These are phyloP conservation scores for Perithous albicinctus DNA, from an alignment of 2,888 invertebrate species.

Conservation along the genomic window DNA sequence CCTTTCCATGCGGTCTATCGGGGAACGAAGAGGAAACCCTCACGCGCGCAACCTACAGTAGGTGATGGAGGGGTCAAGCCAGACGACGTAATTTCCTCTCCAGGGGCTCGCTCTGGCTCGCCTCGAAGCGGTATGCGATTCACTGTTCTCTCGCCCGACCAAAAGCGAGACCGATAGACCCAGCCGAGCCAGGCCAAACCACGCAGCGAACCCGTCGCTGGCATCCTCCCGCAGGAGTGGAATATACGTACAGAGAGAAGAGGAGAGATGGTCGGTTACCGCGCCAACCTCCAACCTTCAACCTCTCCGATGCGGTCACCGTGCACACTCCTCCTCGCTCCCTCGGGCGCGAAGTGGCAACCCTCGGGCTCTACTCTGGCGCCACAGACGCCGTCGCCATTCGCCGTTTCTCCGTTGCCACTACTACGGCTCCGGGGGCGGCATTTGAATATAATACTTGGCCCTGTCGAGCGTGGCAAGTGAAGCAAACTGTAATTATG, in stretches of 20 bases:
- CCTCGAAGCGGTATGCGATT: conserved; percentile 72
- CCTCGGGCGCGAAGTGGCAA: conserved; percentile 65
- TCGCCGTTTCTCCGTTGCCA: conserved; percentile 70
- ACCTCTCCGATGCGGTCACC: conserved; percentile 67
- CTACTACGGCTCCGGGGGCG: conserved; percentile 71
- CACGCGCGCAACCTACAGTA: conserved; percentile 66
- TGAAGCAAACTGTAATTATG: conserved; percentile 84
- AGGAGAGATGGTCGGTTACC: conserved; percentile 61
- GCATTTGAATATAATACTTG: conserved; percentile 84
- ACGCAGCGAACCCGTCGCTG: conserved; percentile 54
- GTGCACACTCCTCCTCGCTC: conserved; percentile 62
- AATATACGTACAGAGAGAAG: conserved; percentile 50
- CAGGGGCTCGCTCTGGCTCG: conserved; percentile 69
- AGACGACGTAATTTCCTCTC: conserved; percentile 81
- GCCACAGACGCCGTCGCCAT: conserved; percentile 68
- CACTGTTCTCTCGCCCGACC: conserved; percentile 71
- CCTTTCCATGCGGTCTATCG: conserved; percentile 50
- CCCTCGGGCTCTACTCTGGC: conserved; percentile 64
- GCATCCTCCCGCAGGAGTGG: conserved; percentile 64
- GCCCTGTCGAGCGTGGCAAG: conserved; percentile 74
- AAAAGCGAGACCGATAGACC: conserved; percentile 63
- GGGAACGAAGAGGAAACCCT: conserved; percentile 66
- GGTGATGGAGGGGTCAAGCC: conserved; percentile 70
- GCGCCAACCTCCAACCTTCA: conserved; percentile 72
- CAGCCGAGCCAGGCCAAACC: conserved; percentile 54